A percentile compares a stretch with the other conserved stretches of the same genome.
Conservation (phyloP, 2,888 invertebrate genomes). For the Mythimna vitellina region DNA sequence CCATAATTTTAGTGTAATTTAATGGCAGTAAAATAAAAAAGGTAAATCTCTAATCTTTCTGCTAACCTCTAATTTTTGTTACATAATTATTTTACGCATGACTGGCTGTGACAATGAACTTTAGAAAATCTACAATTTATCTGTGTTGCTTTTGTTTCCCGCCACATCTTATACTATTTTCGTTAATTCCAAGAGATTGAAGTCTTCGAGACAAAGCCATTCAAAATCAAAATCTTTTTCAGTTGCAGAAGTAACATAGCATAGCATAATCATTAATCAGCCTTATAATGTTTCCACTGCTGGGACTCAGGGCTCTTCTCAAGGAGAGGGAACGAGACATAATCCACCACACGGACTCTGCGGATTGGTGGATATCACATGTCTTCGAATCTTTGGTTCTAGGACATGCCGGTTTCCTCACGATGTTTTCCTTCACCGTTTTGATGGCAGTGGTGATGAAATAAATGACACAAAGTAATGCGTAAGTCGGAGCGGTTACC, state of each 20-base stretch:
- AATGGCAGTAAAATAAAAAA: neutral
- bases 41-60: too few relatives aligned
- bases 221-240: neutral
- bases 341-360: too few relatives aligned
- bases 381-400: too few relatives aligned
- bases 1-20: neutral
- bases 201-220: neutral
- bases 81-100: slow-evolving; percentile 52
- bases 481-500: too few relatives aligned
- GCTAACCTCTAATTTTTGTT: neutral
- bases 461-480: neutral
- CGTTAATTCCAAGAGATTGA: neutral
- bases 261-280: too few relatives aligned
- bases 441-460: too few relatives aligned
- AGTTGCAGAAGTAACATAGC: neutral
- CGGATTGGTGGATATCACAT: too few relatives aligned
- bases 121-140: slow-evolving; percentile 43
- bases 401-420: too few relatives aligned
- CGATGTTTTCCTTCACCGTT: neutral
- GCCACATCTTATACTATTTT: slow-evolving; percentile 1
- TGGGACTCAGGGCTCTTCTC: too few relatives aligned
- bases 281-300: too few relatives aligned
- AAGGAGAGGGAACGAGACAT: too few relatives aligned
- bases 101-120: slow-evolving; percentile 67
- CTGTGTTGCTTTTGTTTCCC: slow-evolving; percentile 36